Conservation (phyloP, 2,888 invertebrate species). For the Protonemura montana region DNA sequence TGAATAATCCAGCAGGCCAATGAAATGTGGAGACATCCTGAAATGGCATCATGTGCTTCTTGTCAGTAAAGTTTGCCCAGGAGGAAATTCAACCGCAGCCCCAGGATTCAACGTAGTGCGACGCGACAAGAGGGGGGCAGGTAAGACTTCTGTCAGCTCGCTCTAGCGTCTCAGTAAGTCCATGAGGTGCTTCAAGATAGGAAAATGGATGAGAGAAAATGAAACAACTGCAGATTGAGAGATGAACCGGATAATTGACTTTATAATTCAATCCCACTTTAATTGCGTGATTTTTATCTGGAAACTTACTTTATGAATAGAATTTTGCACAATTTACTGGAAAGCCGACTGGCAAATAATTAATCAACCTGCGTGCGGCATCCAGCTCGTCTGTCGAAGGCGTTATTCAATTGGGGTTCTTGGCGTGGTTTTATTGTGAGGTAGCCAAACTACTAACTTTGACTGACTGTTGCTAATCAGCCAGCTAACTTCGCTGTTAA, state of each 20-base stretch:
- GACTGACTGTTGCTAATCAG: constrained; percentile 26
- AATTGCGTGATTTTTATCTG: too few species aligned
- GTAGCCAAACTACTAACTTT: constrained; percentile 12
- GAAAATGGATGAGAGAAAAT: neutral
- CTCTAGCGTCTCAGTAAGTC: neutral
- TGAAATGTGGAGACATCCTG: neutral
- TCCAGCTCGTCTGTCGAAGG: too few species aligned
- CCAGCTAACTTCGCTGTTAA: constrained; percentile 33
- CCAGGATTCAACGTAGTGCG: neutral
- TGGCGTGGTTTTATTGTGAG: constrained; percentile 19
- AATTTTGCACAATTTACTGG: too few species aligned
- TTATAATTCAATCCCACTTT: too few species aligned
- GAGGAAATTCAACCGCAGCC: neutral
- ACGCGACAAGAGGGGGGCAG: neutral
- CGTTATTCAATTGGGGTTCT: constrained; percentile 21
- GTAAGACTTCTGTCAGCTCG: neutral
- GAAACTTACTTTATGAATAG: too few species aligned
- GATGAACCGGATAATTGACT: neutral
- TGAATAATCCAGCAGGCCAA: neutral
- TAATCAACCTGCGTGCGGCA: too few species aligned
- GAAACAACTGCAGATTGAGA: neutral
- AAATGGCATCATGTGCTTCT: neutral
- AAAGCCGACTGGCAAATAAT: too few species aligned
- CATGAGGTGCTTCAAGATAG: neutral
- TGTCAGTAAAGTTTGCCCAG: neutral